Evolutionary conservation across 2,113 vertebrate species (phyloP).

Genomic region (Microcebus jonahi): DNA sequence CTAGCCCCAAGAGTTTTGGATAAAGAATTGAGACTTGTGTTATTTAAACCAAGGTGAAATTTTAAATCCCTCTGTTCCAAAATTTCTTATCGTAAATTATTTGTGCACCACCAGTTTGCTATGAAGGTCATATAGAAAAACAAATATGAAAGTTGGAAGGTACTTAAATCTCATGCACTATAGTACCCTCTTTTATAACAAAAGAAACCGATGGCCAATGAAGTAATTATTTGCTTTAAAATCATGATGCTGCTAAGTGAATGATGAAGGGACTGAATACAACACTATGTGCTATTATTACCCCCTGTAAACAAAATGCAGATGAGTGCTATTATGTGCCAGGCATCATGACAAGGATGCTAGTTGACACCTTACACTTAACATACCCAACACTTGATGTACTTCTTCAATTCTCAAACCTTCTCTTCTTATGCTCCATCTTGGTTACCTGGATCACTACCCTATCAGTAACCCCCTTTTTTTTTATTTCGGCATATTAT

Average conservation of each 20-base stretch:
- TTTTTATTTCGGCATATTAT: too few relatives aligned
- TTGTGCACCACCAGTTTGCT: conserved; percentile 7
- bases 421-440: not conserved
- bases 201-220: not conserved
- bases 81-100: conserved; percentile 34
- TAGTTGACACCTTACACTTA: not conserved
- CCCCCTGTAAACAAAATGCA: not conserved
- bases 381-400: too few relatives aligned
- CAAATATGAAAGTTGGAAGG: not conserved
- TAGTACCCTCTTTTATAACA: not conserved
- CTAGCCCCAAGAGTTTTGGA: not conserved
- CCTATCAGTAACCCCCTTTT: not conserved
- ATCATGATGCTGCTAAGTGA: not conserved
- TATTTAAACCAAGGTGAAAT: conserved; percentile 49
- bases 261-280: not conserved
- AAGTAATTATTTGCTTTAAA: not conserved
- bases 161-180: not conserved
- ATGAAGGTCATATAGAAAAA: conserved; percentile 14
- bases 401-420: too few relatives aligned
- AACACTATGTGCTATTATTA: not conserved
- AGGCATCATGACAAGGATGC: not conserved
- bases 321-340: not conserved
- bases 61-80: not conserved
- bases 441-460: not conserved
- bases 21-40: not conserved